Conservation (phyloP, 2,888 invertebrate species). For the Rhagium mordax region DNA sequence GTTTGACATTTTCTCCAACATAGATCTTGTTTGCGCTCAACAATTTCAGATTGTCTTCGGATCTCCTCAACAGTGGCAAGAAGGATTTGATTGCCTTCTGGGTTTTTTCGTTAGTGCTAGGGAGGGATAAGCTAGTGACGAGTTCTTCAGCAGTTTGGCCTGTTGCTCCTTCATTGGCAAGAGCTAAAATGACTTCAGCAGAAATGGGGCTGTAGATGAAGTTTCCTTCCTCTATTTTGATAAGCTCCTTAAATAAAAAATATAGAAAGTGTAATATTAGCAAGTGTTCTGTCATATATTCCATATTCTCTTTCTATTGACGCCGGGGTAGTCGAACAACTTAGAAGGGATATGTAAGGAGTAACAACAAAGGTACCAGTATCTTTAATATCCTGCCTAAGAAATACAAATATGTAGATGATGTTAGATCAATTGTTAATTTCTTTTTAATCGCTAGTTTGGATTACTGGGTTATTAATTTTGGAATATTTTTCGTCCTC, state of each 20-base stretch:
- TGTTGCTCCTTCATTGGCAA: constrained; percentile 61
- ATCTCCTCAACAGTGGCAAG: constrained; percentile 48
- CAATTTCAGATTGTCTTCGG: constrained; percentile 51
- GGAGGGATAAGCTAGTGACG: constrained; percentile 51
- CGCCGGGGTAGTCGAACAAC: too few species aligned
- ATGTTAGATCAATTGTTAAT: constrained; percentile 88
- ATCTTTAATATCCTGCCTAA: constrained; percentile 78
- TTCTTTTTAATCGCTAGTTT: constrained; percentile 77
- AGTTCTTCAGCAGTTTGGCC: constrained; percentile 61
- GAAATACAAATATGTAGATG: constrained; percentile 82
- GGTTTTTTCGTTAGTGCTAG: constrained; percentile 42
- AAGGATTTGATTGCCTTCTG: constrained; percentile 44
- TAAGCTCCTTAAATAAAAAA: constrained; percentile 52
- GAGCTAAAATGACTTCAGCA: constrained; percentile 61
- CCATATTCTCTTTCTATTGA: too few species aligned
- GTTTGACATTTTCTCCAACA: constrained; percentile 71
- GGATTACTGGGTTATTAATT: constrained; percentile 84
- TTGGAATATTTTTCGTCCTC: constrained; percentile 82
- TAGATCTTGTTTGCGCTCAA: constrained; percentile 74
- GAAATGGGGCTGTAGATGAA: constrained; percentile 64
- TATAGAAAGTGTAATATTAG: too few species aligned
- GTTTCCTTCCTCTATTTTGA: constrained; percentile 52
- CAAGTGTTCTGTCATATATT: too few species aligned
- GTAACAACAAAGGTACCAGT: too few species aligned
- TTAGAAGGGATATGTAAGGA: too few species aligned